A percentile compares a stretch with the other conserved stretches of the same genome.
Evolutionary conservation across 2,797 vertebrate species (phyloP).

Genomic region (Urocyon cinereoargenteus): DNA sequence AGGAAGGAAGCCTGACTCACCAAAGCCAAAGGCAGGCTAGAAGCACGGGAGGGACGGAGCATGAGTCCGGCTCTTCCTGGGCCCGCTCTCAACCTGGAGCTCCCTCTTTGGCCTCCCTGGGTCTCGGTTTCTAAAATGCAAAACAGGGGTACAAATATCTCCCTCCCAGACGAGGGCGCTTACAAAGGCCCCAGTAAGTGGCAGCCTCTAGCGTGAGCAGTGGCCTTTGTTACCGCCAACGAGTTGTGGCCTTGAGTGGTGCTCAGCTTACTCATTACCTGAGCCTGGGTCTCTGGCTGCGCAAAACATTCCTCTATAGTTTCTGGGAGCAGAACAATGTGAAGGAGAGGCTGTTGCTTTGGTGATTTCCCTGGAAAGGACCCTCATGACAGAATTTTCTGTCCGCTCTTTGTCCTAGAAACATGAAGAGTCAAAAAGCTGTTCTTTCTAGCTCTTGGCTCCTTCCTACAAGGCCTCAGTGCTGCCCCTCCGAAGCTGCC

Average conservation of each 20-base stretch:
- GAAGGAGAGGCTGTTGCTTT: background rate
- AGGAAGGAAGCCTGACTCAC: background rate
- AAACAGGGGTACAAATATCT: background rate
- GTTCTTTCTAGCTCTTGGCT: background rate
- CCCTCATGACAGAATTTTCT: background rate
- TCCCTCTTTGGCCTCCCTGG: background rate
- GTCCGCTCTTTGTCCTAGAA: background rate
- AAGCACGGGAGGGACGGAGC: accelerated
- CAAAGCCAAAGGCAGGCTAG: background rate
- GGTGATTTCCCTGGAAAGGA: background rate
- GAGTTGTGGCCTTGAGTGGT: accelerated
- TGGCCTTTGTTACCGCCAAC: background rate
- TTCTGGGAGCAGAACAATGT: background rate
- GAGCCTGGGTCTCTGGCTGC: background rate
- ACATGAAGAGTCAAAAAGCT: accelerated
- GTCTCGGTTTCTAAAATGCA: background rate
- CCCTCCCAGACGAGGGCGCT: background rate
- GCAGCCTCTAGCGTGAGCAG: background rate
- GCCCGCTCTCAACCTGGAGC: background rate
- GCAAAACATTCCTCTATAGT: background rate
- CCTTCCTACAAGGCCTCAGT: background rate
- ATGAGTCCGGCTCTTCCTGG: accelerated
- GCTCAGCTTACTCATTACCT: accelerated
- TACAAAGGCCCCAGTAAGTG: accelerated
- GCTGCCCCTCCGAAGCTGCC: background rate